Percentiles rank a stretch among this genome's conserved stretches.
These are phyloP conservation scores for Perithous albicinctus DNA, from an alignment of 2,888 invertebrate genomes.

Conservation along the genomic window DNA sequence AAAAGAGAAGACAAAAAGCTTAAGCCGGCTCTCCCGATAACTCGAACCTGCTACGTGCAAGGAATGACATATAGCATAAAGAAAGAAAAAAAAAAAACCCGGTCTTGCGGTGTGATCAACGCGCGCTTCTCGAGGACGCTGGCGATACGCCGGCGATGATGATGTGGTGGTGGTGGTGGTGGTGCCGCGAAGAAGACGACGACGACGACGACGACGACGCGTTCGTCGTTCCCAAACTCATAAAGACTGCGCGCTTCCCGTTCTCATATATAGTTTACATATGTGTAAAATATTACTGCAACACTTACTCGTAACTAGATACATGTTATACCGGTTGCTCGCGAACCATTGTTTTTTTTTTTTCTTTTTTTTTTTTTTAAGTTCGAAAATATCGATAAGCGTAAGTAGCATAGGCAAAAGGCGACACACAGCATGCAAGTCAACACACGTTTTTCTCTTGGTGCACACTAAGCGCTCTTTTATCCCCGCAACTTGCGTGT, in stretches of 20 bases:
- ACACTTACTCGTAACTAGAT: slow-evolving; percentile 20
- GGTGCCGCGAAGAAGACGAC: slow-evolving; percentile 49
- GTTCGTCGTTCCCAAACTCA: too few species aligned
- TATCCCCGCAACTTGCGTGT: slow-evolving; percentile 39
- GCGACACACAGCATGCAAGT: slow-evolving; percentile 33
- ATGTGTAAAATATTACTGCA: background rate
- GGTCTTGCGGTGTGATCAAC: slow-evolving; percentile 49
- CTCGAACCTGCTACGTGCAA: too few species aligned
- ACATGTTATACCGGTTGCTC: slow-evolving; percentile 15
- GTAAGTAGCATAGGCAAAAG: slow-evolving; percentile 35
- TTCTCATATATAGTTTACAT: background rate
- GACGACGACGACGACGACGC: slow-evolving; percentile 18
- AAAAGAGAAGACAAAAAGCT: too few species aligned
- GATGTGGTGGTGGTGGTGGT: too few species aligned
- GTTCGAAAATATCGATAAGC: slow-evolving; percentile 61
- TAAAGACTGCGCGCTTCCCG: slow-evolving; percentile 40
- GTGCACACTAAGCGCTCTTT: slow-evolving; percentile 61
- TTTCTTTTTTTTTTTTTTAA: background rate
- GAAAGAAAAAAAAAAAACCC: slow-evolving; percentile 42
- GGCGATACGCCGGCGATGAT: slow-evolving; percentile 39
- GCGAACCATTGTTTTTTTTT: background rate
- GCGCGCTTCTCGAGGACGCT: slow-evolving; percentile 61
- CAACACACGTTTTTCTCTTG: slow-evolving; percentile 53
- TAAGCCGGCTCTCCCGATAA: slow-evolving; percentile 35
- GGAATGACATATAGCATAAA: slow-evolving; percentile 11